These are phyloP conservation scores for Erpetoichthys calabaricus DNA, from an alignment of 2,797 vertebrate genomes.

Conservation along the genomic window DNA sequence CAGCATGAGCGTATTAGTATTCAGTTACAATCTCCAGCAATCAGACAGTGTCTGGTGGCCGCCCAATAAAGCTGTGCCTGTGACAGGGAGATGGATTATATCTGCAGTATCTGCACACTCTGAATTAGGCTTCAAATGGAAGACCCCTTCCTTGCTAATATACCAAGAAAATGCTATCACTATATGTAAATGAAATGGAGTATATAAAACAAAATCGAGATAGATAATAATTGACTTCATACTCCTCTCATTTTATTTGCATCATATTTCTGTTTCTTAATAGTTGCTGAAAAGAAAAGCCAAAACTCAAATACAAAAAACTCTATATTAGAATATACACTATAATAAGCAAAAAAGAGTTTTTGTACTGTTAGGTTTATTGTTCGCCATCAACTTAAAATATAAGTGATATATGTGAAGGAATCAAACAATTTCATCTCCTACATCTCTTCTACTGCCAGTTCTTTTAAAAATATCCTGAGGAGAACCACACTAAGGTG, in stretches of 20 bases:
- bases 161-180: not conserved
- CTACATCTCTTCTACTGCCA: too few species aligned
- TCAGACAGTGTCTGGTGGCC: slow-evolving; percentile 72
- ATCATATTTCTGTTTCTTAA: not conserved
- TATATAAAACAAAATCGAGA: not conserved
- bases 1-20: slow-evolving; percentile 61
- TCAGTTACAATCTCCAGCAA: slow-evolving; percentile 69
- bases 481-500: too few species aligned
- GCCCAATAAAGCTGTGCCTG: slow-evolving; percentile 71
- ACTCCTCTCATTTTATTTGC: not conserved
- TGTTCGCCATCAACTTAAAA: too few species aligned
- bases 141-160: not conserved
- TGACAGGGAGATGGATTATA: slow-evolving; percentile 97
- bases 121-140: slow-evolving; percentile 47
- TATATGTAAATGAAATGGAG: too few species aligned
- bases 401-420: too few species aligned
- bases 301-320: too few species aligned
- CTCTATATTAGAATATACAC: too few species aligned
- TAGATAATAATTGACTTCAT: not conserved
- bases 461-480: too few species aligned
- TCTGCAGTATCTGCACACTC: slow-evolving; percentile 76
- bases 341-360: too few species aligned
- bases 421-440: too few species aligned
- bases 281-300: not conserved
- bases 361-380: too few species aligned